These are phyloP conservation scores for Hoplias malabaricus DNA, from an alignment of 2,113 vertebrate species.

Conservation along the genomic window DNA sequence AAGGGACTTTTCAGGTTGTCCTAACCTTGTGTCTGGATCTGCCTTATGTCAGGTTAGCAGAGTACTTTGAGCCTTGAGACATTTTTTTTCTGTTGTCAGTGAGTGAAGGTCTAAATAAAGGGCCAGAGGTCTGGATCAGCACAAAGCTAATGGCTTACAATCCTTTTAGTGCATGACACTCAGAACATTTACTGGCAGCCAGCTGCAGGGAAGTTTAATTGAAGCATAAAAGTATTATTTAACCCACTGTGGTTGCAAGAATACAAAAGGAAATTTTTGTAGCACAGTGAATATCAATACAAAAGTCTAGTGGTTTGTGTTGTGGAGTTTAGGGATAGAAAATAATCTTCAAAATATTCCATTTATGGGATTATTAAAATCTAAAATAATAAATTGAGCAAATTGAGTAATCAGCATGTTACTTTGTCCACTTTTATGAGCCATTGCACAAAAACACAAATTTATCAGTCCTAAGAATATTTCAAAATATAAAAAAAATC, in stretches of 20 bases:
- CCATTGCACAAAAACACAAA: too few species aligned
- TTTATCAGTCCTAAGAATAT: too few species aligned
- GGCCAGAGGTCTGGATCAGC: neutral
- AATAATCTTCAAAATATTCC: too few species aligned
- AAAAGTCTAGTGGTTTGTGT: too few species aligned
- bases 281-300: conserved; percentile 13
- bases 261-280: neutral
- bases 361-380: too few species aligned
- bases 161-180: conserved; percentile 17
- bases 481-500: too few species aligned
- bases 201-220: conserved; percentile 23
- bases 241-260: neutral
- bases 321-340: too few species aligned
- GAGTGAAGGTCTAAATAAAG: conserved; percentile 11
- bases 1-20: neutral
- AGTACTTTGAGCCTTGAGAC: neutral
- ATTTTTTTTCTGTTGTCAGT: conserved; percentile 4
- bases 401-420: too few species aligned
- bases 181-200: conserved; percentile 3
- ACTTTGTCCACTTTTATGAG: too few species aligned
- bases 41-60: neutral
- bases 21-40: neutral
- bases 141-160: conserved; percentile 12
- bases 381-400: too few species aligned
- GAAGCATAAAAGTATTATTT: conserved; percentile 11